phyloP scores from a whole-genome alignment of 2,797 vertebrate genomes.

The Lindbergichthys nudifrons region DNA sequence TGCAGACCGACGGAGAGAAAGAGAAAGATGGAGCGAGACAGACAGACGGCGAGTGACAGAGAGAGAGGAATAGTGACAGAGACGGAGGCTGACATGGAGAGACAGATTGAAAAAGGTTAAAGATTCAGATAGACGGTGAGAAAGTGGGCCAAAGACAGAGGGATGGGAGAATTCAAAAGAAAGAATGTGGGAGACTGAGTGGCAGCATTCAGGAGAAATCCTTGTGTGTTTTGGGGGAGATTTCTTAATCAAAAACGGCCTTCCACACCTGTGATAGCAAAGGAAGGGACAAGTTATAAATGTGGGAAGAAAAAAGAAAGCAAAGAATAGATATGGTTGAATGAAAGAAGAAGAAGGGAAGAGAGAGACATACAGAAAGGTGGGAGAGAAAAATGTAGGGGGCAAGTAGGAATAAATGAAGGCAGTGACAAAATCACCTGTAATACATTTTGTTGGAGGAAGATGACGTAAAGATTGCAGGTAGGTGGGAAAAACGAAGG shows the following conservation, averaged over 20 bases:
- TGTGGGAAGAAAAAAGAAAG: too few species aligned
- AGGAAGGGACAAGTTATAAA: neutral
- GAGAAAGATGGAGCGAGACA: constrained; percentile 63
- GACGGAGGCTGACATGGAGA: constrained; percentile 58
- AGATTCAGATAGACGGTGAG: constrained; percentile 65
- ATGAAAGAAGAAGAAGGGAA: neutral
- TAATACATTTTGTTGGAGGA: too few species aligned
- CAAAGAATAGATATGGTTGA: too few species aligned
- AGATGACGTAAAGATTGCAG: too few species aligned
- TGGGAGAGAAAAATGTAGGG: neutral
- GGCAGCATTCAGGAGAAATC: constrained; percentile 17
- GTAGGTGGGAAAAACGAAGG: neutral
- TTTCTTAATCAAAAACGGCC: constrained; percentile 12
- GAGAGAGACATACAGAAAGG: neutral
- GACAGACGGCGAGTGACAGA: constrained; percentile 57
- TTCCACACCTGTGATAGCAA: too few species aligned
- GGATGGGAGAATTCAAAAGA: constrained; percentile 49
- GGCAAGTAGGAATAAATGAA: too few species aligned
- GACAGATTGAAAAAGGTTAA: constrained; percentile 73
- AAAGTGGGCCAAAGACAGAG: constrained; percentile 43
- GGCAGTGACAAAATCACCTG: too few species aligned
- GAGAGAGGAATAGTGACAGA: constrained; percentile 51
- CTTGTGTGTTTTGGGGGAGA: constrained; percentile 9
- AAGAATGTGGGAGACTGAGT: constrained; percentile 16
- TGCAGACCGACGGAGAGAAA: constrained; percentile 53